Evolutionary conservation across 2,113 vertebrate genomes (phyloP).

Genomic region (Diglossa brunneiventris): DNA sequence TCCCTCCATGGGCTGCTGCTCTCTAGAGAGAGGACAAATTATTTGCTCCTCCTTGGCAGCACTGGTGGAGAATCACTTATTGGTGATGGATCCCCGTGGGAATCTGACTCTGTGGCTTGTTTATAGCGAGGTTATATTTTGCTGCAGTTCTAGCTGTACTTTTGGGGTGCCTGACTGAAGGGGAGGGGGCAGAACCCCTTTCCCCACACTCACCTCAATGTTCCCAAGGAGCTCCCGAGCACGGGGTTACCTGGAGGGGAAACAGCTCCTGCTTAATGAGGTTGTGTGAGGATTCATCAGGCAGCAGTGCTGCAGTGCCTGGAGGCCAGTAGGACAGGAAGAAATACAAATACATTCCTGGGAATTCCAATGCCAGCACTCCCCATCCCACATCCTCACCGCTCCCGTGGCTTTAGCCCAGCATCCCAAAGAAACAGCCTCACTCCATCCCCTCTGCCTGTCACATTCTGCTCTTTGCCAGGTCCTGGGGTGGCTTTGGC

Average conservation of each 20-base stretch:
- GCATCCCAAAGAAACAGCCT: neutral
- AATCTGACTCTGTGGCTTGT: neutral
- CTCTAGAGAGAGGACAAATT: neutral
- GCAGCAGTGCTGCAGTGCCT: neutral
- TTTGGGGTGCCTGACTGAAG: neutral
- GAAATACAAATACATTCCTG: neutral
- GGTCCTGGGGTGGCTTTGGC: neutral
- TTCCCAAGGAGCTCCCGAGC: rapidly evolving
- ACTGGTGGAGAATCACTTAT: neutral
- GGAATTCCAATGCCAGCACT: neutral
- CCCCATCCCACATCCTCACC: rapidly evolving
- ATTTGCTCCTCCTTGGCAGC: neutral
- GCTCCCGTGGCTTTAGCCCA: rapidly evolving
- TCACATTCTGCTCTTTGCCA: neutral
- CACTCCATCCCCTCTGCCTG: neutral
- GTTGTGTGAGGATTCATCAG: neutral
- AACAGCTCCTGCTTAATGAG: neutral
- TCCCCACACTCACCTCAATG: rapidly evolving
- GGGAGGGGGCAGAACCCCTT: neutral
- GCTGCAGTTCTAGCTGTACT: neutral
- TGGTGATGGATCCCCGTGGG: neutral
- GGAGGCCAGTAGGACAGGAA: neutral
- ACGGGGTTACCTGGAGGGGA: neutral
- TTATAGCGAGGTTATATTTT: neutral
- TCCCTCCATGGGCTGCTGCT: neutral